Percentiles rank a stretch among this genome's conserved stretches.
Evolutionary conservation across 2,888 invertebrate genomes (phyloP).

Genomic region (Cephus rjabovi): DNA sequence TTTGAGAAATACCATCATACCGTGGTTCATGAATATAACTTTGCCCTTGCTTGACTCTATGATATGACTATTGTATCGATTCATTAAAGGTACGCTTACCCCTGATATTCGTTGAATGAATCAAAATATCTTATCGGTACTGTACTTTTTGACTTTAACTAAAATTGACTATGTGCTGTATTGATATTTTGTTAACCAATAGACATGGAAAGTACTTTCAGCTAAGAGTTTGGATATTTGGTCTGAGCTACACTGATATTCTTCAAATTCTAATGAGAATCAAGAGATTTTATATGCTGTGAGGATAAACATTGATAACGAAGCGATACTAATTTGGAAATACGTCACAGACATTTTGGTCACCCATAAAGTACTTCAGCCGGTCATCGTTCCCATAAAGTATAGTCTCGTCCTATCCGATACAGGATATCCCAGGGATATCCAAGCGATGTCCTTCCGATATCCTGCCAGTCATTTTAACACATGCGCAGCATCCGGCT

Average conservation of each 20-base stretch:
- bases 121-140: neutral
- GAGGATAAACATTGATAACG: neutral
- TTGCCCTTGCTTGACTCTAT: neutral
- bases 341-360: neutral
- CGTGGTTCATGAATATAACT: neutral
- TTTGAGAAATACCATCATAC: neutral
- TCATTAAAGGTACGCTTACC: too few relatives aligned
- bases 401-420: neutral
- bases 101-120: neutral
- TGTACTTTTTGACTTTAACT: too few relatives aligned
- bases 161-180: too few relatives aligned
- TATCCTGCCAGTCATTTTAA: neutral
- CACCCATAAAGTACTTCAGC: neutral
- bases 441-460: neutral
- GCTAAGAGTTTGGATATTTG: too few relatives aligned
- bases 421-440: neutral
- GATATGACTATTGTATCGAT: neutral
- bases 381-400: neutral
- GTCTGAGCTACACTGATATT: too few relatives aligned
- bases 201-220: too few relatives aligned
- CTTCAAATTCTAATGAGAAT: neutral
- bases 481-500: neutral
- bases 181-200: too few relatives aligned
- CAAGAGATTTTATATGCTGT: too few relatives aligned
- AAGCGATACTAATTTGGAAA: neutral